Evolutionary conservation across 2,113 vertebrate genomes (phyloP), one percentile per base, ranked within the genome.

Genomic region (Poecilia latipinna): DNA sequence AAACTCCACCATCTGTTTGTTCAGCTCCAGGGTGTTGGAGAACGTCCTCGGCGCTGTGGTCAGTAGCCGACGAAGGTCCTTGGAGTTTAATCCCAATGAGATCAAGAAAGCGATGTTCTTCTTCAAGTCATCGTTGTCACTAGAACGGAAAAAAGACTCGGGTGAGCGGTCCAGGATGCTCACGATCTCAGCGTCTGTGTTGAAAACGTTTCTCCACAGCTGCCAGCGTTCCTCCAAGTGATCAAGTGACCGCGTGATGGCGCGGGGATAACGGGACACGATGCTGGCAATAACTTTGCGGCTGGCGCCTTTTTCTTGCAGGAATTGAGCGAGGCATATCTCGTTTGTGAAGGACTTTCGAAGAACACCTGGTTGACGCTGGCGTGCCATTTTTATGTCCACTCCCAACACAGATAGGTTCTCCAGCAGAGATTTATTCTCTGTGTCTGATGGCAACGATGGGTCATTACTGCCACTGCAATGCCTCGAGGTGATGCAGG

Each of bases 101-200:
- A 12, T 83, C 51, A 97, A 85, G 82, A 94, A 96, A 8, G 1
- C 3, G 24, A 92, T 95, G 68, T 96, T 97, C 75, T 96, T 94
- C 72, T 95, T 65, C 72, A 96, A 71, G 29, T 94, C 94, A 0
- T 26, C 67, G 17, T 96, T 96, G 88, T 94, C 93, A 65, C 75
- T 89, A 12, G 93, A 96, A 61, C 95, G 93, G 84, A 97, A 96
- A 89, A 96, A 96, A 0, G 90, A 95, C 70, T 96, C 94, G 0
- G 95, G 94, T 0, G 94, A 96, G 35, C 94, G 93, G 54, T 94
- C 61, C 42, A 96, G 65, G 78, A 95, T 93, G 51, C 31, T 93
- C 64, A 96, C 29, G 69, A 96, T 94, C 86, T 96, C 94, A 12
- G 29, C 12, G 48, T 96, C 94, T 1, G 70, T 89, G 29, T 68